Evolutionary conservation across 1,140 invertebrate genomes (phyloP).

Genomic region (Centruroides sculpturatus): DNA sequence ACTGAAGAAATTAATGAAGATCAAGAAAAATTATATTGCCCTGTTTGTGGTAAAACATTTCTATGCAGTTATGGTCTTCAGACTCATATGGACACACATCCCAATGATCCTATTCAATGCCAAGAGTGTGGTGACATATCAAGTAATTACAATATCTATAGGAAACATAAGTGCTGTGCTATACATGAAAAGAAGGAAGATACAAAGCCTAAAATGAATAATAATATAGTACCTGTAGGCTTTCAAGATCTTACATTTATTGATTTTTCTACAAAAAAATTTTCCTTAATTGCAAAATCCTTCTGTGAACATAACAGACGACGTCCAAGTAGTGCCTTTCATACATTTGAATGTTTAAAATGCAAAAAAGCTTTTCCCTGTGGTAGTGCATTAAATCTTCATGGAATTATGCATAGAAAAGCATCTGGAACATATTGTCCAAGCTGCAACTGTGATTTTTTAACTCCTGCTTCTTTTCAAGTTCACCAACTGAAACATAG

Average conservation of each 20-base stretch:
- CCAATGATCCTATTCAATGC: conserved; percentile 50
- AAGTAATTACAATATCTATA: conserved; percentile 36
- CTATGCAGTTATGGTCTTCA: conserved; percentile 40
- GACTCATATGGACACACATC: conserved; percentile 52
- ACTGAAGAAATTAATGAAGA: neutral
- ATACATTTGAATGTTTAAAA: conserved; percentile 51
- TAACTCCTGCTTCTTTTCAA: conserved; percentile 21
- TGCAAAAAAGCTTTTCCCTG: conserved; percentile 61
- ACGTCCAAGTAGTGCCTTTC: conserved; percentile 40
- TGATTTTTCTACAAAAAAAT: conserved; percentile 61
- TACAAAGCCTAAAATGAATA: conserved; percentile 1
- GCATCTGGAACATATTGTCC: conserved; percentile 3
- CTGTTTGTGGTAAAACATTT: conserved; percentile 43
- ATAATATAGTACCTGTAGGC: conserved; percentile 28
- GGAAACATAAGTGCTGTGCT: conserved; percentile 12
- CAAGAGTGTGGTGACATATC: conserved; percentile 50
- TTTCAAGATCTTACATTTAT: conserved; percentile 61
- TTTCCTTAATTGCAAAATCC: conserved; percentile 53
- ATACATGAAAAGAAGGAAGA: neutral
- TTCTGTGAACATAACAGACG: conserved; percentile 53
- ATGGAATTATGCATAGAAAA: conserved; percentile 2
- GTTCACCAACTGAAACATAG: conserved; percentile 27
- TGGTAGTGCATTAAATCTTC: conserved; percentile 39
- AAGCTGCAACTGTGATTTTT: conserved; percentile 28
- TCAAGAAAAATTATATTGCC: conserved; percentile 8